Percentiles rank a stretch among this genome's conserved stretches.
phyloP scores from a whole-genome alignment of 2,797 vertebrate species.

The Myotis findleyi region DNA sequence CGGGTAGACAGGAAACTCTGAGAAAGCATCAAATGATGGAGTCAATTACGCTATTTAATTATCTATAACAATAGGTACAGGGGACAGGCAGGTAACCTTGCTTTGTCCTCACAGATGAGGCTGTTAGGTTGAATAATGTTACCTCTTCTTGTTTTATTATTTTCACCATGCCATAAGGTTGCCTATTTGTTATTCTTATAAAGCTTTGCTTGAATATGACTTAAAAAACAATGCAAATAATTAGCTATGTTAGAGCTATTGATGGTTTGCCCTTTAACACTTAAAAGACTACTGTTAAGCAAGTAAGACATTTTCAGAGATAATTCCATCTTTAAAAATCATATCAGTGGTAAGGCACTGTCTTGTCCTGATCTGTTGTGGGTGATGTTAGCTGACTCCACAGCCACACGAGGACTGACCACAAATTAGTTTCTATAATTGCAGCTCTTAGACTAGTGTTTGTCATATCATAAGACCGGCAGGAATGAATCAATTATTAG shows the following conservation, averaged over 20 bases:
- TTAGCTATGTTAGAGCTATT: slow-evolving; percentile 40
- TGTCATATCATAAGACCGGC: not conserved
- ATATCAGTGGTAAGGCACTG: not conserved
- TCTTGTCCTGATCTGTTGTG: not conserved
- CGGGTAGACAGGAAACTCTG: not conserved
- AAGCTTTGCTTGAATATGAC: slow-evolving; percentile 58
- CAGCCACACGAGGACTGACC: not conserved
- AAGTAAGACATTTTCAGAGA: slow-evolving; percentile 68
- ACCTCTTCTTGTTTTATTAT: slow-evolving; percentile 75
- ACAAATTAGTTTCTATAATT: not conserved
- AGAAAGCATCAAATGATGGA: not conserved
- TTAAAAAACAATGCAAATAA: not conserved
- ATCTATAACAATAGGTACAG: slow-evolving; percentile 17
- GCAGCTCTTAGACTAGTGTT: not conserved
- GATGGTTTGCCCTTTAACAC: slow-evolving; percentile 43
- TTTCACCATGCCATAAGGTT: slow-evolving; percentile 72
- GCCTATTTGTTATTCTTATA: slow-evolving; percentile 68
- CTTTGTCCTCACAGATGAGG: slow-evolving; percentile 66
- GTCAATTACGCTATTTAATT: not conserved
- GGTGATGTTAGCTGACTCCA: not conserved
- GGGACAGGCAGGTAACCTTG: not conserved
- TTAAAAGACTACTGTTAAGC: slow-evolving; percentile 58
- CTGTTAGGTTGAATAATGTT: slow-evolving; percentile 76
- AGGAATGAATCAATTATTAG: not conserved
- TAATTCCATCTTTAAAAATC: slow-evolving; percentile 31